phyloP scores from a whole-genome alignment of 2,888 invertebrate genomes.

The Scaptomyza caliginosa region DNA sequence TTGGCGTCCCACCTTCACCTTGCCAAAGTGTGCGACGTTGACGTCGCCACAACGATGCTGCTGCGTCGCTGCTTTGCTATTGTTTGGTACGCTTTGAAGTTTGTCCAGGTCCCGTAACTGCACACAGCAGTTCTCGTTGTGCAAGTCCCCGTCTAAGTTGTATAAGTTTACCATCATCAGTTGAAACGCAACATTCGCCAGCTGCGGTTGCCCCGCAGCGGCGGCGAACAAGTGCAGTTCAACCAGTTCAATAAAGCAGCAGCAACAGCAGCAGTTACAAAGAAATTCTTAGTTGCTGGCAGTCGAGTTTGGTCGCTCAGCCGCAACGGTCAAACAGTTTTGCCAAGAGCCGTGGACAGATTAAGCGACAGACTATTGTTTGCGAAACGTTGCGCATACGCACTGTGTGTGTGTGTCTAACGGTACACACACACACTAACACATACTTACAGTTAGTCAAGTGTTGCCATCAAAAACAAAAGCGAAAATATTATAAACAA shows the following conservation, averaged over 20 bases:
- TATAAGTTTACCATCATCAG: slow-evolving; percentile 72
- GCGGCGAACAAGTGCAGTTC: slow-evolving; percentile 40
- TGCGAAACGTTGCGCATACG: slow-evolving; percentile 65
- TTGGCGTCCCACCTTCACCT: slow-evolving; percentile 68
- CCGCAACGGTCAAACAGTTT: slow-evolving; percentile 57
- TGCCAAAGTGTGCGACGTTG: slow-evolving; percentile 49
- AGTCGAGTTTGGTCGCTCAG: slow-evolving; percentile 63
- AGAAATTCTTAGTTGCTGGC: slow-evolving; percentile 31
- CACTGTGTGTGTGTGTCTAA: slow-evolving; percentile 52
- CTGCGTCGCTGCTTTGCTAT: slow-evolving; percentile 16
- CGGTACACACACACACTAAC: slow-evolving; percentile 24
- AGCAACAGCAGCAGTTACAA: neutral
- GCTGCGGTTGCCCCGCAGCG: slow-evolving; percentile 79
- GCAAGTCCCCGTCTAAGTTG: slow-evolving; percentile 79
- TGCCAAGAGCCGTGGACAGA: neutral
- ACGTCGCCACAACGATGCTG: slow-evolving; percentile 19
- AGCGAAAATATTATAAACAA: slow-evolving; percentile 1
- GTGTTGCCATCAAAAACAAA: slow-evolving; percentile 32
- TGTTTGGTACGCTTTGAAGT: slow-evolving; percentile 32
- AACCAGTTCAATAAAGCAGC: slow-evolving; percentile 19
- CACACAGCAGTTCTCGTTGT: slow-evolving; percentile 82
- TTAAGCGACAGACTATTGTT: slow-evolving; percentile 2
- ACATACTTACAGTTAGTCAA: slow-evolving; percentile 15
- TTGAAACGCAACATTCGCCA: slow-evolving; percentile 83
- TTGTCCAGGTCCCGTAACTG: slow-evolving; percentile 43